These are phyloP conservation scores for Hemibagrus wyckioides DNA, from an alignment of 2,113 vertebrate genomes.

Conservation along the genomic window DNA sequence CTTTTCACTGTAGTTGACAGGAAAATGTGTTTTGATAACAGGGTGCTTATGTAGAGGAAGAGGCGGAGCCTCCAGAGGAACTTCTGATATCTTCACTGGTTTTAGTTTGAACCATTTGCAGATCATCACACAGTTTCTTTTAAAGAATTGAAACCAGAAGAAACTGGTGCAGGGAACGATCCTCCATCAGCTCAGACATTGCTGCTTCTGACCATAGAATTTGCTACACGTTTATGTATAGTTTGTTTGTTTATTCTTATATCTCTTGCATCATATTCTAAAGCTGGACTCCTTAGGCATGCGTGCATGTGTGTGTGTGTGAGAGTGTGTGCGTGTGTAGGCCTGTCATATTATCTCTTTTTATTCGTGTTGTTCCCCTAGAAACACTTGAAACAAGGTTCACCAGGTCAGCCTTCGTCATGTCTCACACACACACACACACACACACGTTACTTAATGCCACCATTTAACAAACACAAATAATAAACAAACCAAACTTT, in stretches of 20 bases:
- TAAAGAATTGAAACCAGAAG: too few relatives aligned
- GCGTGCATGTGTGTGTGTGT: conserved; percentile 4
- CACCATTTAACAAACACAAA: neutral
- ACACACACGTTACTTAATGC: neutral
- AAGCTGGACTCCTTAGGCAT: neutral
- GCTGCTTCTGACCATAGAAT: too few relatives aligned
- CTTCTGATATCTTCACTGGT: too few relatives aligned
- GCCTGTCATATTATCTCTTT: conserved; percentile 6
- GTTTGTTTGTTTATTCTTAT: neutral
- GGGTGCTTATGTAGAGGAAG: too few relatives aligned
- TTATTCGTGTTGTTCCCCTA: neutral
- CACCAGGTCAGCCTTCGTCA: neutral
- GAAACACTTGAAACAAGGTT: neutral
- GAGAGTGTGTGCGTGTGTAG: neutral
- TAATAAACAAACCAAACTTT: neutral
- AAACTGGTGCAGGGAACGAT: too few relatives aligned
- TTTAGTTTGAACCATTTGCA: too few relatives aligned
- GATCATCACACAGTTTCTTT: too few relatives aligned
- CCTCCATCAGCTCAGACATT: too few relatives aligned
- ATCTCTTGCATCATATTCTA: neutral
- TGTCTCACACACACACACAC: neutral
- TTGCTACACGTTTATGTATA: neutral
- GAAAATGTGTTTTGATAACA: too few relatives aligned
- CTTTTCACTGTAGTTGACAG: too few relatives aligned
- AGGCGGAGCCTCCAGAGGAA: too few relatives aligned